A percentile compares a stretch with the other conserved stretches of the same genome.
Evolutionary conservation across 23 tunicate species (phyloP).

Genomic region (Clavelina lepadiformis): DNA sequence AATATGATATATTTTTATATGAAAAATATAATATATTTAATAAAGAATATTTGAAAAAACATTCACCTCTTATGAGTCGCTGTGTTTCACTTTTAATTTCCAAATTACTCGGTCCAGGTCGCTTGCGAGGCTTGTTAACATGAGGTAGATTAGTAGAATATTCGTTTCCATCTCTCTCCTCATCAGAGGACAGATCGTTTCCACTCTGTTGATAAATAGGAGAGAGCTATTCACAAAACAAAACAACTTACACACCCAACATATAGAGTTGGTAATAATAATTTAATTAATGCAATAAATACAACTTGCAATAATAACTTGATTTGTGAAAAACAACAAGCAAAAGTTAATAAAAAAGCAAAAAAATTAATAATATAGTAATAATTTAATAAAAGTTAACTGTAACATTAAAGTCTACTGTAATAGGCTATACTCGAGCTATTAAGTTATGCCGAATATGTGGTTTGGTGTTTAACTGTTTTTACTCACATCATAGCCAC

Average conservation of each 20-base stretch:
- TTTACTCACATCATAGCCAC: slow-evolving; percentile 15
- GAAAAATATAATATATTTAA: too few relatives aligned
- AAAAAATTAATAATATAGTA: not conserved
- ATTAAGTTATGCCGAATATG: too few relatives aligned
- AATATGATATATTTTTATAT: too few relatives aligned
- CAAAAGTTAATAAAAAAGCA: not conserved
- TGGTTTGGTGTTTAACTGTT: too few relatives aligned
- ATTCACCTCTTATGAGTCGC: slow-evolving; percentile 60
- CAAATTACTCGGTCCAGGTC: slow-evolving; percentile 17
- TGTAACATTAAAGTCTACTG: not conserved
- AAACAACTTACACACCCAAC: too few relatives aligned
- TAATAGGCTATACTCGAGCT: too few relatives aligned
- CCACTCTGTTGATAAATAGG: slow-evolving; percentile 8
- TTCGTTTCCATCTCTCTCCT: slow-evolving; percentile 2
- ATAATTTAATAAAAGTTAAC: not conserved
- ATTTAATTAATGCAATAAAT: too few relatives aligned
- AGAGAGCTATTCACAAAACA: too few relatives aligned
- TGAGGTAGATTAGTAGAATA: not conserved
- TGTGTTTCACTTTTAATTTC: slow-evolving; percentile 90
- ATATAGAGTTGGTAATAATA: too few relatives aligned
- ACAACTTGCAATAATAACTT: too few relatives aligned
- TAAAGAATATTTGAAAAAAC: too few relatives aligned
- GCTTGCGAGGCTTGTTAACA: slow-evolving; percentile 17
- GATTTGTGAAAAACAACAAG: not conserved
- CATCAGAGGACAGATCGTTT: slow-evolving; percentile 12